Percentiles rank a stretch among this genome's conserved stretches.
Conservation (phyloP, 2,113 vertebrate genomes). For the Oryzias curvinotus region DNA sequence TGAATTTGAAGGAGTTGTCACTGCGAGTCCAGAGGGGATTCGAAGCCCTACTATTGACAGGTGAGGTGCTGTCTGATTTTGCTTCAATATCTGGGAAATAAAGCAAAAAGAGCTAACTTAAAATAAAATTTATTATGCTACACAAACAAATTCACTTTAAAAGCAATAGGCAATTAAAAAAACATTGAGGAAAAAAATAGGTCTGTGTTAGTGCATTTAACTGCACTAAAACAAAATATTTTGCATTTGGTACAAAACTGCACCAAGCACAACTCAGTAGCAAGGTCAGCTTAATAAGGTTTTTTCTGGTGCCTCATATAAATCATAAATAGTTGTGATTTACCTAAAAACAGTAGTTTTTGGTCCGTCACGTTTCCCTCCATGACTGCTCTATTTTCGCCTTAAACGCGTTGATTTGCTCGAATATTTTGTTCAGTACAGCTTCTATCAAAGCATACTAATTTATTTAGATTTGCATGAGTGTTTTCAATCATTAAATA, state of each 20-base stretch:
- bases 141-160: neutral
- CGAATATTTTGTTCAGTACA: neutral
- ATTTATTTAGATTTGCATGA: neutral
- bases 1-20: constrained; percentile 72
- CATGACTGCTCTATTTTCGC: constrained; percentile 4
- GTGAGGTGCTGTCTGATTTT: constrained; percentile 7
- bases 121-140: neutral
- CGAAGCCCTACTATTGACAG: neutral
- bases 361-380: constrained; percentile 46
- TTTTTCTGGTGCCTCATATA: neutral
- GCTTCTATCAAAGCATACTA: neutral
- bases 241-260: no score
- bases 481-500: neutral
- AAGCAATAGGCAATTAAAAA: neutral
- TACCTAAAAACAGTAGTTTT: constrained; percentile 51
- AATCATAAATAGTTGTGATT: neutral
- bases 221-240: no score
- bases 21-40: constrained; percentile 48
- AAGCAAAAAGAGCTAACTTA: neutral
- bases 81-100: constrained; percentile 47
- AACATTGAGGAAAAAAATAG: no score
- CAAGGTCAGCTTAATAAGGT: no score
- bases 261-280: no score
- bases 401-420: neutral
- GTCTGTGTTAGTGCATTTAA: no score